Percentiles rank a stretch among this genome's conserved stretches.
phyloP scores from a whole-genome alignment of 2,888 invertebrate genomes.

The Xestobium rufovillosum region DNA sequence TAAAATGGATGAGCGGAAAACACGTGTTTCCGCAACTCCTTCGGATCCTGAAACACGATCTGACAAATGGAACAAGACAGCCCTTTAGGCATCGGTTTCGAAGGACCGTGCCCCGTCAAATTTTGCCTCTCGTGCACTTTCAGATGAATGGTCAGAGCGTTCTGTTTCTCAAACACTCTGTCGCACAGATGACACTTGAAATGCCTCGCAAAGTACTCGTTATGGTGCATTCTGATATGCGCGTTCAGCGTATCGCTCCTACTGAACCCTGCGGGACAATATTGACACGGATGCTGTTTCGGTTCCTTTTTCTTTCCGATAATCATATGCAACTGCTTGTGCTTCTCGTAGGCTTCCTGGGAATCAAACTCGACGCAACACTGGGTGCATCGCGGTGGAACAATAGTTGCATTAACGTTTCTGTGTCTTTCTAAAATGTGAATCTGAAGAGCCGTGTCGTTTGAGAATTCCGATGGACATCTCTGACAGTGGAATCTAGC shows the following conservation, averaged over 20 bases:
- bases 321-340: slow-evolving; percentile 47
- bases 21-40: slow-evolving; percentile 40
- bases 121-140: slow-evolving; percentile 52
- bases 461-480: slow-evolving; percentile 32
- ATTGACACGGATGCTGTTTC: slow-evolving; percentile 50
- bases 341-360: slow-evolving; percentile 53
- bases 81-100: slow-evolving; percentile 30
- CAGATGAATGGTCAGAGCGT: slow-evolving; percentile 55
- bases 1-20: slow-evolving; percentile 40
- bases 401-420: slow-evolving; percentile 34
- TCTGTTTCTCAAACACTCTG: slow-evolving; percentile 54
- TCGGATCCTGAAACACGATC: slow-evolving; percentile 36
- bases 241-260: slow-evolving; percentile 55
- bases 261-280: slow-evolving; percentile 57
- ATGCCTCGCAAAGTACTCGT: slow-evolving; percentile 40
- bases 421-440: slow-evolving; percentile 39
- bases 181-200: slow-evolving; percentile 59
- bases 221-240: slow-evolving; percentile 56
- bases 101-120: slow-evolving; percentile 37
- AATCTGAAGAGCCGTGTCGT: slow-evolving; percentile 38
- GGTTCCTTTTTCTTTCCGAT: slow-evolving; percentile 31
- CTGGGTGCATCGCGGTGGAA: slow-evolving; percentile 45
- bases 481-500: slow-evolving; percentile 33
- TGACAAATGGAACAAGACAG: slow-evolving; percentile 55
- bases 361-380: slow-evolving; percentile 56